Evolutionary conservation across 2,797 vertebrate genomes (phyloP), one percentile per base, ranked within the genome.

Genomic region (Furcifer pardalis): DNA sequence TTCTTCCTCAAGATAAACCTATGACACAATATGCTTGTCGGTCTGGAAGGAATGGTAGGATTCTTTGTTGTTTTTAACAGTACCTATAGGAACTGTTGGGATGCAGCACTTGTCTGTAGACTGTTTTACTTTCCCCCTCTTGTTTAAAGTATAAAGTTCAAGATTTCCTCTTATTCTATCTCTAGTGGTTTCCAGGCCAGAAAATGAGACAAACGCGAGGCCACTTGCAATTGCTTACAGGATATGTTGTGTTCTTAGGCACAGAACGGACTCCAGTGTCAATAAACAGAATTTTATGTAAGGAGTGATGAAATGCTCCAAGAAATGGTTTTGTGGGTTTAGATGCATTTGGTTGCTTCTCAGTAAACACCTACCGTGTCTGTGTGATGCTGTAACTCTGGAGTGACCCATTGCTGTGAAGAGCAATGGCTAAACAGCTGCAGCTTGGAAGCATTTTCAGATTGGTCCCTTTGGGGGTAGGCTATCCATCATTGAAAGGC

Each of bases 151-250:
- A 32, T n/a, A 35, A 15, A 32, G 25, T 46, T 86, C 79, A 80
- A 83, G 40, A 42, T 76, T 80, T 63, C 35, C 42, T n/a, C 35
- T 37, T 25, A 37, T 76, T 68, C 56, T 30, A 25, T 79, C 0
- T 74, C 40, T 32, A 59, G 42, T 82, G 72, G 40, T 80, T 87
- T 79, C 49, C 46, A 75, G 65, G 40, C 62, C 21, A 35, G 72
- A 42, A 60, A 81, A 85, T 49, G 52, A 75, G 71, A 69, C 37
- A 40, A 32, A 12, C 49, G 21, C 62, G 80, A 80, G 52, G 63
- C n/a, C 49, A 30, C 15, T 21, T 62, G 46, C 62, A 71, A 79
- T 60, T 27, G 19, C 62, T 62, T 12, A 10, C 21, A 3, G 12
- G 62, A 25, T 7, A 4, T 35, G 5, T 17, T 65, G 49, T 59